These are phyloP conservation scores for Phyllostomus discolor DNA, from an alignment of 2,113 vertebrate species.

Conservation along the genomic window DNA sequence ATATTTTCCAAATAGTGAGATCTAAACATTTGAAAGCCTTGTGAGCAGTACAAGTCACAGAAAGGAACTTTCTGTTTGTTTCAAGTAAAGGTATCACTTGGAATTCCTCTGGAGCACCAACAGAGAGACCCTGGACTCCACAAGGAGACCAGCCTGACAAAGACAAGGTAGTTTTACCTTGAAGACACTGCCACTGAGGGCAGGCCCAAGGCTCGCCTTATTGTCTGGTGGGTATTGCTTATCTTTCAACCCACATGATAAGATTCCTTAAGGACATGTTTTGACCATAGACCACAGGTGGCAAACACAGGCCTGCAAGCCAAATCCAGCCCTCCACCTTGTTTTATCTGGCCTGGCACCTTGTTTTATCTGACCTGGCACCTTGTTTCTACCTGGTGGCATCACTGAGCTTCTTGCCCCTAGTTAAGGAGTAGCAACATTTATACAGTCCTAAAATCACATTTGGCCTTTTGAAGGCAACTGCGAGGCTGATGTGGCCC, in stretches of 20 bases:
- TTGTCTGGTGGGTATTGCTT: neutral
- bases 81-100: neutral
- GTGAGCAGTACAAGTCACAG: neutral
- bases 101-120: neutral
- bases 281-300: too few species aligned
- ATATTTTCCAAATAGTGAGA: constrained; percentile 36
- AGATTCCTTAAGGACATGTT: neutral
- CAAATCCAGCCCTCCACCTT: too few species aligned
- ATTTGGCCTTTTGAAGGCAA: too few species aligned
- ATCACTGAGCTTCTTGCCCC: too few species aligned
- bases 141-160: neutral
- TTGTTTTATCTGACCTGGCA: too few species aligned
- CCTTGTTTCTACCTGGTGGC: too few species aligned
- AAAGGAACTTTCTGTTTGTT: constrained; percentile 21
- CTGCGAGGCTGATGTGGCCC: too few species aligned
- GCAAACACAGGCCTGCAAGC: too few species aligned
- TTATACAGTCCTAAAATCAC: too few species aligned
- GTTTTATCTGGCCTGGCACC: too few species aligned
- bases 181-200: neutral
- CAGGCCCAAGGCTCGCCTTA: neutral
- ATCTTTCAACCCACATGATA: neutral
- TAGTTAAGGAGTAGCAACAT: too few species aligned
- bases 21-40: neutral
- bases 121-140: neutral
- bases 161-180: neutral